Conservation (phyloP, 2,888 invertebrate species). For the Chymomyza procnemis region DNA sequence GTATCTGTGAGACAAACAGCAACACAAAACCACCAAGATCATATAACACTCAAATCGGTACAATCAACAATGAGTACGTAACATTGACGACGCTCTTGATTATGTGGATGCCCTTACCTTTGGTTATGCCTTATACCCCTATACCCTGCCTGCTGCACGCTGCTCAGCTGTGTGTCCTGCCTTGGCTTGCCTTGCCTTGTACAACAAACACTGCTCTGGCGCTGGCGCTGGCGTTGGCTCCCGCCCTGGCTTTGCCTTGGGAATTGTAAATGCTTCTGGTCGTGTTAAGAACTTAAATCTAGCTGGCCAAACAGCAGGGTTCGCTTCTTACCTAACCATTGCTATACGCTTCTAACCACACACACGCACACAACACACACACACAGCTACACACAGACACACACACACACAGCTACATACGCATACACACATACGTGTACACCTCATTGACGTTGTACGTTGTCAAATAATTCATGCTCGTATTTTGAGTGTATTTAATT, state of each 20-base stretch:
- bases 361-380: slow-evolving; percentile 21
- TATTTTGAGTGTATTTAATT: slow-evolving; percentile 67
- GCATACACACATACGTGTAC: slow-evolving; percentile 36
- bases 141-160: too few relatives aligned
- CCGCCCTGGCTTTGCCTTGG: neutral
- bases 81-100: neutral
- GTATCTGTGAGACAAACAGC: neutral
- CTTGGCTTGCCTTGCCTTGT: neutral
- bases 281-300: slow-evolving; percentile 9
- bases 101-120: neutral
- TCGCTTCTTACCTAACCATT: slow-evolving; percentile 37
- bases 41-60: slow-evolving; percentile 16
- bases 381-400: slow-evolving; percentile 9
- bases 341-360: slow-evolving; percentile 36
- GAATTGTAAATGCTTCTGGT: neutral
- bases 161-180: too few relatives aligned
- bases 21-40: neutral
- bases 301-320: slow-evolving; percentile 27
- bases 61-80: slow-evolving; percentile 22
- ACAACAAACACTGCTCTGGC: too few relatives aligned
- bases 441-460: slow-evolving; percentile 65
- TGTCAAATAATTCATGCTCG: slow-evolving; percentile 71
- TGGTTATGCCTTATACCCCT: too few relatives aligned
- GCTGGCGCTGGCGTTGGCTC: neutral
- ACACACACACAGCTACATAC: slow-evolving; percentile 22